Evolutionary conservation across 2,888 invertebrate genomes (phyloP).

Genomic region (Volucella inflata): DNA sequence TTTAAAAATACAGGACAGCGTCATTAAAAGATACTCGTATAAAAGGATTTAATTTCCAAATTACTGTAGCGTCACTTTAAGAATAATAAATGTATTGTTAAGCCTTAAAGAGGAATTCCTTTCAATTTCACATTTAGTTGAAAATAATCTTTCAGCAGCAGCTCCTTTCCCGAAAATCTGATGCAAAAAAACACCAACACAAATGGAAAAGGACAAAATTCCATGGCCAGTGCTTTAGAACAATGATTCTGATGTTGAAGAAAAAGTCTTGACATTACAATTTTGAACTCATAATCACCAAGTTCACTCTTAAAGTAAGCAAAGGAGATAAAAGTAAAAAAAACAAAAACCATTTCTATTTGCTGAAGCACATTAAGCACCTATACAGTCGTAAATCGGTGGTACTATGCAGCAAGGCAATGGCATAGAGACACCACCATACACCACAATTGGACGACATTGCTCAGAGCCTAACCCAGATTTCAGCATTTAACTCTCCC

Average conservation of each 20-base stretch:
- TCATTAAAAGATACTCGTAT: too few species aligned
- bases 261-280: constrained; percentile 69
- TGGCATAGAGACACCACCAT: constrained; percentile 44
- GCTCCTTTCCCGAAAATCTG: constrained; percentile 8
- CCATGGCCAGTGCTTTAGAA: constrained; percentile 48
- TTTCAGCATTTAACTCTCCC: constrained; percentile 62
- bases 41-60: too few species aligned
- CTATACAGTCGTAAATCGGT: constrained; percentile 6
- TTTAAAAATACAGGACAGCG: too few species aligned
- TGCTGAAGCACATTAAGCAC: constrained; percentile 13
- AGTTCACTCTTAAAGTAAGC: constrained; percentile 30
- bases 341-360: background rate
- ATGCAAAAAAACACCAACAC: constrained; percentile 1
- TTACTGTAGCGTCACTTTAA: background rate
- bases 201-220: constrained; percentile 23
- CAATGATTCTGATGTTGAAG: constrained; percentile 27
- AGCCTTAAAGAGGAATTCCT: background rate
- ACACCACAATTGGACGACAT: constrained; percentile 58
- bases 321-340: background rate
- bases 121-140: constrained; percentile 4
- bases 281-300: constrained; percentile 61
- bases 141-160: background rate
- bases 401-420: constrained; percentile 37
- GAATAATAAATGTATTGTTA: background rate
- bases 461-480: constrained; percentile 51